A percentile compares a stretch with the other conserved stretches of the same genome.
These are phyloP conservation scores for Bombus superbus DNA, from an alignment of 1,140 invertebrate species.

Conservation along the genomic window DNA sequence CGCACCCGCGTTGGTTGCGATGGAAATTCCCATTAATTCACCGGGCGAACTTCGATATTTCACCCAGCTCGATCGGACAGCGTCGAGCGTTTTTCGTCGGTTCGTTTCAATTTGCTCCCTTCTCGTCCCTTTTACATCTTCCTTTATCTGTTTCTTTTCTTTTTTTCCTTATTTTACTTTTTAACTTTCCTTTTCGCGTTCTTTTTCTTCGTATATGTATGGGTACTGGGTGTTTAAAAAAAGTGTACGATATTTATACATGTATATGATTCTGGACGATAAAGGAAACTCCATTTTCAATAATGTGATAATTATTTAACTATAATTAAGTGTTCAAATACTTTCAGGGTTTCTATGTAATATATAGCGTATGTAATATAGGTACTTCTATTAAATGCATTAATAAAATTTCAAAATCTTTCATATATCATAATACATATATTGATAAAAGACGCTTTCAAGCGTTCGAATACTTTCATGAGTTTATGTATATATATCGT, in stretches of 20 bases:
- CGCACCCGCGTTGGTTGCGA: slow-evolving; percentile 3
- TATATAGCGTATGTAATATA: too few relatives aligned
- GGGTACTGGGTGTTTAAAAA: background rate
- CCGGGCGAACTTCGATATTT: slow-evolving; percentile 4
- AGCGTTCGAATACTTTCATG: background rate
- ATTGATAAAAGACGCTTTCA: background rate
- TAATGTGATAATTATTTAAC: too few relatives aligned
- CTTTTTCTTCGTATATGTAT: background rate
- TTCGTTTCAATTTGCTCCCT: slow-evolving; percentile 25
- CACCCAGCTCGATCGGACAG: slow-evolving; percentile 8
- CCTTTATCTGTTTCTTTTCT: background rate
- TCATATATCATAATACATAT: background rate
- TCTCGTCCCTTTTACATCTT: background rate
- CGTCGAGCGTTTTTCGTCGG: background rate
- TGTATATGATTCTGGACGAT: background rate
- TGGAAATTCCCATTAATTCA: slow-evolving; percentile 9
- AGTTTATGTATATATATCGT: background rate
- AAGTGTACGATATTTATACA: background rate
- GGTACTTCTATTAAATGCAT: too few relatives aligned
- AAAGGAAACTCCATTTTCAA: background rate
- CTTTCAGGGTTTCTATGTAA: too few relatives aligned
- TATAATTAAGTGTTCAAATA: too few relatives aligned
- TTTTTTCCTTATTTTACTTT: background rate
- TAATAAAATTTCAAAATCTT: background rate
- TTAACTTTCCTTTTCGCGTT: background rate